These are phyloP conservation scores for Danionella cerebrum DNA, from an alignment of 2,113 vertebrate species.

Conservation along the genomic window DNA sequence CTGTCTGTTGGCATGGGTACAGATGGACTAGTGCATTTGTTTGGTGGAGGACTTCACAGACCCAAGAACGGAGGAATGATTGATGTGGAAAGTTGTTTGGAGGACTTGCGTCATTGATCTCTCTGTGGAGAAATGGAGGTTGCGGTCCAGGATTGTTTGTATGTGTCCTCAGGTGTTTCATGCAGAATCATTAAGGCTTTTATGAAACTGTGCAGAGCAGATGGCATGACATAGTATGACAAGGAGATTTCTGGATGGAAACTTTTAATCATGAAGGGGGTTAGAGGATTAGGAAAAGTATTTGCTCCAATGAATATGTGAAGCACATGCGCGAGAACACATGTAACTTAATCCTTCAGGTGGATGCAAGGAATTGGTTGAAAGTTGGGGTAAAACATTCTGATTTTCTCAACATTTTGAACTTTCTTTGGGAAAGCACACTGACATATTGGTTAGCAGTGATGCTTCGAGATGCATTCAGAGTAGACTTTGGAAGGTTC, in stretches of 20 bases:
- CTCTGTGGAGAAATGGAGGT: conserved; percentile 6
- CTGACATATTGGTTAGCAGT: no score
- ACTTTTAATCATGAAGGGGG: neutral
- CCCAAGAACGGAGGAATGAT: conserved; percentile 49
- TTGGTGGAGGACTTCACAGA: conserved; percentile 29
- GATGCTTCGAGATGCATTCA: no score
- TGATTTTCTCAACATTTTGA: no score
- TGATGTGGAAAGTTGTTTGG: conserved; percentile 49
- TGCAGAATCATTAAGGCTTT: neutral
- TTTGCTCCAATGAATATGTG: neutral
- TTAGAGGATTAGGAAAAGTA: neutral
- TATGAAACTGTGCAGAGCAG: neutral
- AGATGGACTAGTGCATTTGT: conserved; percentile 39
- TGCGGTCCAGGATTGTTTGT: neutral
- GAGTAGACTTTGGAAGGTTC: no score
- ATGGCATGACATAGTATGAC: neutral
- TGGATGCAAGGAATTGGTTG: neutral
- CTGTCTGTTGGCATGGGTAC: conserved; percentile 37
- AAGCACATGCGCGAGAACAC: no score
- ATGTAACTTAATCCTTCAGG: no score
- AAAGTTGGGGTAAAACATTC: no score
- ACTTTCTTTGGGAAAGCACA: no score
- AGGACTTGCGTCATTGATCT: conserved; percentile 23
- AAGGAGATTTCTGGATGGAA: neutral
- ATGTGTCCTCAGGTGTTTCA: conserved; percentile 14